These are phyloP conservation scores for Leucoraja erinaceus DNA, from an alignment of 2,113 vertebrate genomes.

Conservation along the genomic window DNA sequence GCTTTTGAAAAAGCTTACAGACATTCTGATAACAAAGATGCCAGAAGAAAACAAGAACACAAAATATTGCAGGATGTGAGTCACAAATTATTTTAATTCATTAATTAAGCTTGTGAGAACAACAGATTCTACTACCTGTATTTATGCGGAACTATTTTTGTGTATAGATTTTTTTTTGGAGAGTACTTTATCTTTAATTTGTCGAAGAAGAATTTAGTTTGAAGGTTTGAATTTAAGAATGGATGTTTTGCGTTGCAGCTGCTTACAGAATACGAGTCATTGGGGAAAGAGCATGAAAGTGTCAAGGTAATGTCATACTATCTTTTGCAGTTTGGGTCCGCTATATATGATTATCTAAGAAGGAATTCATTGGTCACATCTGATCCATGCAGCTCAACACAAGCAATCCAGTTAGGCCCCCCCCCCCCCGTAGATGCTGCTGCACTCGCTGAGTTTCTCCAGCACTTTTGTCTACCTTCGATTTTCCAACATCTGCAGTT, in stretches of 20 bases:
- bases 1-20: conserved; percentile 65
- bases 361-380: too few relatives aligned
- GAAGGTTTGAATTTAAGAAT: conserved; percentile 33
- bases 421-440: too few relatives aligned
- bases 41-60: conserved; percentile 69
- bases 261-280: conserved; percentile 76
- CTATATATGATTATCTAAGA: too few relatives aligned
- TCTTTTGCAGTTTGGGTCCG: neutral
- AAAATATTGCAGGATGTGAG: conserved; percentile 90
- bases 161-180: neutral
- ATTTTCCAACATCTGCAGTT: too few relatives aligned
- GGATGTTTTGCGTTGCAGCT: conserved; percentile 62
- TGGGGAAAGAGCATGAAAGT: conserved; percentile 76
- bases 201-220: neutral
- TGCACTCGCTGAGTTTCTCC: too few relatives aligned
- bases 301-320: conserved; percentile 67
- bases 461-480: too few relatives aligned
- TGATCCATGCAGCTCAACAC: too few relatives aligned
- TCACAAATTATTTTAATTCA: neutral
- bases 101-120: neutral
- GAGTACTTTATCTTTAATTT: neutral
- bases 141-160: neutral
- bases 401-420: too few relatives aligned
- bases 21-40: conserved; percentile 76
- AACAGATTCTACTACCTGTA: neutral